These are phyloP conservation scores for Oedothorax gibbosus DNA, from an alignment of 1,140 invertebrate genomes.

Conservation along the genomic window DNA sequence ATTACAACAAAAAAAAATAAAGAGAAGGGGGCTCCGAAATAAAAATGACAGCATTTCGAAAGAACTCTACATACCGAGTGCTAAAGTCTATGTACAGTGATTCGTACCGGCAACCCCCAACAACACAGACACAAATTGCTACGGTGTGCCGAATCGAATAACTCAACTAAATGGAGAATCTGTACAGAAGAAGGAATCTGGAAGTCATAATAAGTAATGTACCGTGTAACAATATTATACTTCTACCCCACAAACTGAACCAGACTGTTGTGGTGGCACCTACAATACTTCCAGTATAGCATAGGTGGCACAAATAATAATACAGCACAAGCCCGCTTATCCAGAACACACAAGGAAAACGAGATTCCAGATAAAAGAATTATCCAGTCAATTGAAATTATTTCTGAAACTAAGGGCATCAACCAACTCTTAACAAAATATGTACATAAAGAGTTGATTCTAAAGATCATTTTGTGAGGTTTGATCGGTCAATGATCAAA, in stretches of 20 bases:
- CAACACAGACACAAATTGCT: slow-evolving; percentile 52
- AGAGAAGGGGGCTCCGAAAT: slow-evolving; percentile 56
- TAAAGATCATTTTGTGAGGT: too few species aligned
- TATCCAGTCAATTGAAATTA: too few species aligned
- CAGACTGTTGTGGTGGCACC: slow-evolving; percentile 26
- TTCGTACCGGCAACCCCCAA: slow-evolving; percentile 1
- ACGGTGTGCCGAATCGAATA: slow-evolving; percentile 47
- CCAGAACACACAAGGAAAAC: too few species aligned
- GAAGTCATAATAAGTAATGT: slow-evolving; percentile 24
- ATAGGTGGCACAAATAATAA: slow-evolving; percentile 48
- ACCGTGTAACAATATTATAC: slow-evolving; percentile 33
- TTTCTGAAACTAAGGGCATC: too few species aligned
- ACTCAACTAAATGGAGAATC: slow-evolving; percentile 50
- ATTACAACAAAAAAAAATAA: background rate
- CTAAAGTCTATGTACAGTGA: slow-evolving; percentile 60
- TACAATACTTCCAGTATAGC: slow-evolving; percentile 35
- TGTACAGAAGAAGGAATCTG: slow-evolving; percentile 59
- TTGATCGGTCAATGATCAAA: too few species aligned
- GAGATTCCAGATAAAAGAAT: too few species aligned
- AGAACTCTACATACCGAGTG: slow-evolving; percentile 59
- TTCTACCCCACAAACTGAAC: slow-evolving; percentile 40
- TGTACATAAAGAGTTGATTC: too few species aligned
- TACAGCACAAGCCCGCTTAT: background rate
- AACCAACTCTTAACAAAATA: too few species aligned
- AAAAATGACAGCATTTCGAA: slow-evolving; percentile 58